Base-by-base conservation (phyloP, 2,888 invertebrate species). In the Eledone cirrhosa region DNA sequence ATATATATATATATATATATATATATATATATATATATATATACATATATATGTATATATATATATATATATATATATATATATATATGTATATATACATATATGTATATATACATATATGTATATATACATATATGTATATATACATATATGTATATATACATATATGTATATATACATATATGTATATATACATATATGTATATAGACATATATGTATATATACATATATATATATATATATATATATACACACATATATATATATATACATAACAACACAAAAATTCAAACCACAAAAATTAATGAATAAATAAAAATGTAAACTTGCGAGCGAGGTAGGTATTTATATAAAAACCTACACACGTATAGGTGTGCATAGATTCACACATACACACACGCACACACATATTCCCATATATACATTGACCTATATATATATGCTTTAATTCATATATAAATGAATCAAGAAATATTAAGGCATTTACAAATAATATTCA, bases 61-160 rank as follows among this genome's bases (percentile, higher is more conserved):
- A 69, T 69, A 69, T 69, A 69, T 69, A 69, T 69, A 69, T 69
- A 69, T 69, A 69, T 69, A 69, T 69, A 69, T 69, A 33, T 69
- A 69, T 5, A 31, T 5, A 31, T 22, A 19, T 22, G 27, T 29
- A 27, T 2, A 67, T 2, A 27, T 7, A 27, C 0, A 27, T 31
- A 27, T 2, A 27, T 31, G 8, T 16, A 69, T 33, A 69, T 33
- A 69, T 29, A 33, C 0, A 31, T 31, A 3, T 1, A 69, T 69
- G 29, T 33, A 69, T 5, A 31, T 31, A 0, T 16, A 3, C 16
- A 7, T 31, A 31, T 27, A 19, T 4, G 33, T 14, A 29, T 19
- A 69, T 2, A 29, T 29, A 33, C 29, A 33, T 29, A 31, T 7
- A 67, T 27, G 4, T 31, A 27, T 14, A 14, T 27, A 29, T 19